Evolutionary conservation across 2,888 invertebrate genomes (phyloP).

Genomic region (Enchytraeus crypticus): DNA sequence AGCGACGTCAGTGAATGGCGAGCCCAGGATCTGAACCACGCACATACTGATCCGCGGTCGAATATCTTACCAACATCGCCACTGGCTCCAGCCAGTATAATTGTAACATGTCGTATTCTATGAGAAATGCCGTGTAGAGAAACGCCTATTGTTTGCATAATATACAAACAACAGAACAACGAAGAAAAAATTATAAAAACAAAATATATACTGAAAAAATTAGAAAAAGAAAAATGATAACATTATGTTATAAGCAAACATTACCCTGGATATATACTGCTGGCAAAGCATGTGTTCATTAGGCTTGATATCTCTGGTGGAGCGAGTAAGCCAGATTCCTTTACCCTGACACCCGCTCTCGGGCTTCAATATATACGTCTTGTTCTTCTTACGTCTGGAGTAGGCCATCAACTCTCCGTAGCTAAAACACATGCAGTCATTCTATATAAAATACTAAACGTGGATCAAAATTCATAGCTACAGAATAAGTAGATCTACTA

Average conservation of each 20-base stretch:
- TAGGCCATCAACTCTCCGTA: constrained; percentile 53
- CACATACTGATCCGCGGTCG: too few species aligned
- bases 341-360: constrained; percentile 82
- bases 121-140: too few species aligned
- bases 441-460: too few species aligned
- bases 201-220: not conserved
- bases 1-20: too few species aligned
- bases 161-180: too few species aligned
- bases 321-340: constrained; percentile 76
- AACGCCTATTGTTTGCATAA: too few species aligned
- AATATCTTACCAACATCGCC: too few species aligned
- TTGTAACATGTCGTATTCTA: not conserved
- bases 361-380: constrained; percentile 79
- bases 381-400: constrained; percentile 62
- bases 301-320: constrained; percentile 69
- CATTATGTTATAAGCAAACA: not conserved
- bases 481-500: too few species aligned
- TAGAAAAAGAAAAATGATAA: not conserved
- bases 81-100: too few species aligned
- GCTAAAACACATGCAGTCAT: too few species aligned
- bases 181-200: not conserved
- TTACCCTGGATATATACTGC: constrained; percentile 61
- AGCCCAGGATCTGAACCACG: too few species aligned
- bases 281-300: constrained; percentile 78
- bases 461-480: too few species aligned